A percentile compares a stretch with the other conserved stretches of the same genome.
Conservation (phyloP, 2,113 vertebrate genomes). For the Zosterops hypoxanthus region DNA sequence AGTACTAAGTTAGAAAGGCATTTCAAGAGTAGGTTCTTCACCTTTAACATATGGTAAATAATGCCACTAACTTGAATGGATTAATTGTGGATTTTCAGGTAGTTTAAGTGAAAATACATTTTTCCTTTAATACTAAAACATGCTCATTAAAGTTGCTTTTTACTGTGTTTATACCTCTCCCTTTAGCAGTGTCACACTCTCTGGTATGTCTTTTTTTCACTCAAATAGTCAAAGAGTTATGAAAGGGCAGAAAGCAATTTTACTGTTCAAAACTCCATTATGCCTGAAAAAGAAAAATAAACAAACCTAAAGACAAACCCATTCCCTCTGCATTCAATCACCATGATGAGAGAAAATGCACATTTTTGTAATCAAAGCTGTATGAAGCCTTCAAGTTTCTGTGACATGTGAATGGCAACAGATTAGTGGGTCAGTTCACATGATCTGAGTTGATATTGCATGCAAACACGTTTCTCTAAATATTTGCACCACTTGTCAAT, state of each 20-base stretch:
- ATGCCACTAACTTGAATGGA: not conserved
- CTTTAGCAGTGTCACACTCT: not conserved
- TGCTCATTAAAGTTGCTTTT: constrained; percentile 23
- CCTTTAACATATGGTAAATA: not conserved
- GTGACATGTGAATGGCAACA: not conserved
- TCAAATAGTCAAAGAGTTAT: not conserved
- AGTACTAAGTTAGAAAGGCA: not conserved
- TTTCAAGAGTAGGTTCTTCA: not conserved
- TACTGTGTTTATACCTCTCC: not conserved
- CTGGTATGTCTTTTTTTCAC: not conserved
- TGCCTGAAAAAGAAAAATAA: constrained; percentile 45
- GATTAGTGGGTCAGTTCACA: constrained; percentile 8
- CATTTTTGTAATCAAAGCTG: constrained; percentile 45
- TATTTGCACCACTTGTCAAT: not conserved
- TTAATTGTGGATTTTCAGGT: constrained; percentile 27
- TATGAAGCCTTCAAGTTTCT: constrained; percentile 11
- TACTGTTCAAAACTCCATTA: constrained; percentile 41
- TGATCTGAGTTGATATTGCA: not conserved
- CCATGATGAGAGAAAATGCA: constrained; percentile 26
- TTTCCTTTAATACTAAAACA: constrained; percentile 28
- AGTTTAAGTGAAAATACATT: constrained; percentile 43
- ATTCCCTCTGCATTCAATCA: constrained; percentile 33
- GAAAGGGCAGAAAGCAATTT: constrained; percentile 43
- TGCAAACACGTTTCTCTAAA: not conserved
- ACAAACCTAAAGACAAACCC: constrained; percentile 22